Evolutionary conservation across 1,140 invertebrate genomes (phyloP).

Genomic region (Chlorops oryzae): DNA sequence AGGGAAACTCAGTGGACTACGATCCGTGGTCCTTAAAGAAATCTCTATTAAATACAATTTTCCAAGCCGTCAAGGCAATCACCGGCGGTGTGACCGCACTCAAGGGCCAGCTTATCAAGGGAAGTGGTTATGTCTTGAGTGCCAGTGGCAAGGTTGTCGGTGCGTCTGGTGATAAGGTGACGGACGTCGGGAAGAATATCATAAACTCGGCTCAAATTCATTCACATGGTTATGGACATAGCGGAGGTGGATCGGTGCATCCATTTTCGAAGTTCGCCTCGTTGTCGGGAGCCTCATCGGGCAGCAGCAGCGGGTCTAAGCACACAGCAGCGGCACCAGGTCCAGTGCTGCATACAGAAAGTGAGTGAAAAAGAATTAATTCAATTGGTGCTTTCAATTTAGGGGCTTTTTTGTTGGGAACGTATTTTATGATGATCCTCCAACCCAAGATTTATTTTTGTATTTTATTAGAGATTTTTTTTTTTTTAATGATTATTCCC

Average conservation of each 20-base stretch:
- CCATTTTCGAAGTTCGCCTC: conserved; percentile 39
- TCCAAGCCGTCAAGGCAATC: conserved; percentile 78
- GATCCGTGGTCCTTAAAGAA: conserved; percentile 73
- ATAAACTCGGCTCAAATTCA: conserved; percentile 63
- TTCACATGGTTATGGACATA: conserved; percentile 41
- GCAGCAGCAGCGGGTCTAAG: conserved; percentile 40
- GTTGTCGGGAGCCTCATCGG: conserved; percentile 40
- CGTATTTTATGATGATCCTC: too few relatives aligned
- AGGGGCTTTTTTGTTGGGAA: too few relatives aligned
- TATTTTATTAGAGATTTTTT: too few relatives aligned
- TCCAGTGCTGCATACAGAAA: conserved; percentile 39
- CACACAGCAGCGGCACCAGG: conserved; percentile 16
- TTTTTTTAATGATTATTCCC: too few relatives aligned
- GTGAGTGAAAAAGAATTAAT: too few relatives aligned
- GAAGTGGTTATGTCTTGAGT: conserved; percentile 66
- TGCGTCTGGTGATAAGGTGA: conserved; percentile 61
- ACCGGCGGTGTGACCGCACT: conserved; percentile 75
- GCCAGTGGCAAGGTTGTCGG: conserved; percentile 60
- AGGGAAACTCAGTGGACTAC: conserved; percentile 53
- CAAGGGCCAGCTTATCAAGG: conserved; percentile 78
- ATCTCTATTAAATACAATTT: conserved; percentile 68
- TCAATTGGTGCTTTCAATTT: too few relatives aligned
- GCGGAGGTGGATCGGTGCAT: conserved; percentile 26
- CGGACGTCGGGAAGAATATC: conserved; percentile 67
- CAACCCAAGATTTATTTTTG: too few relatives aligned